Evolutionary conservation across 2,113 vertebrate genomes (phyloP).

Genomic region (Mustelus asterias): DNA sequence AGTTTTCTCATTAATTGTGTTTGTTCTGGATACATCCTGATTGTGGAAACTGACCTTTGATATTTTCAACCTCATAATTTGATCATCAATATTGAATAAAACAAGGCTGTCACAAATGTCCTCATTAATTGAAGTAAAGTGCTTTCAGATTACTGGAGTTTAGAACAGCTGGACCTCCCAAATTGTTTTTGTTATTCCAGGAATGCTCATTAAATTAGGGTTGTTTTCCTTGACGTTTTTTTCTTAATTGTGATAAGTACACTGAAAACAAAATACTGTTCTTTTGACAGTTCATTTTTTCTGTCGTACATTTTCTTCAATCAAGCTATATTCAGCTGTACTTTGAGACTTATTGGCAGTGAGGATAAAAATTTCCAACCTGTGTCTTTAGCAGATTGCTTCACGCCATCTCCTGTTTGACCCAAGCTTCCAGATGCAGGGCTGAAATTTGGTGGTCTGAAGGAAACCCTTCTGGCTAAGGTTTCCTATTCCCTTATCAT

Average conservation of each 20-base stretch:
- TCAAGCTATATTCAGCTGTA: neutral
- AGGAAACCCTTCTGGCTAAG: neutral
- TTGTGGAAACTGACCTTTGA: neutral
- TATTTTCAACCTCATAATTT: neutral
- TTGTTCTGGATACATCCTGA: neutral
- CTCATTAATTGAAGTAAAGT: neutral
- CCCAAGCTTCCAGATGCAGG: neutral
- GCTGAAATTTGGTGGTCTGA: neutral
- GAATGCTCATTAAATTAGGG: neutral
- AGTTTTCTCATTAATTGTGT: neutral
- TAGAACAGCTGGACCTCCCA: neutral
- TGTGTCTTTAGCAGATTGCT: neutral
- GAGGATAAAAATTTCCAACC: neutral
- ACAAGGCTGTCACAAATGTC: neutral
- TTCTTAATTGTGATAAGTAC: neutral
- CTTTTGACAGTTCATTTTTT: neutral
- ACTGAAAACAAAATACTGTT: neutral
- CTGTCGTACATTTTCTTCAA: neutral
- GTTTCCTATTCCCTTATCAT: neutral
- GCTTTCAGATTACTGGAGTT: conserved; percentile 11
- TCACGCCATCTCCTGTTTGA: neutral
- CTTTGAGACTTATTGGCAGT: neutral
- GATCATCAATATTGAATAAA: neutral
- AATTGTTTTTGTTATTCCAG: neutral
- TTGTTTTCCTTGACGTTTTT: neutral